phyloP scores from a whole-genome alignment of 53 echinoderm and acorn worm species.

The Apostichopus leukothele region DNA sequence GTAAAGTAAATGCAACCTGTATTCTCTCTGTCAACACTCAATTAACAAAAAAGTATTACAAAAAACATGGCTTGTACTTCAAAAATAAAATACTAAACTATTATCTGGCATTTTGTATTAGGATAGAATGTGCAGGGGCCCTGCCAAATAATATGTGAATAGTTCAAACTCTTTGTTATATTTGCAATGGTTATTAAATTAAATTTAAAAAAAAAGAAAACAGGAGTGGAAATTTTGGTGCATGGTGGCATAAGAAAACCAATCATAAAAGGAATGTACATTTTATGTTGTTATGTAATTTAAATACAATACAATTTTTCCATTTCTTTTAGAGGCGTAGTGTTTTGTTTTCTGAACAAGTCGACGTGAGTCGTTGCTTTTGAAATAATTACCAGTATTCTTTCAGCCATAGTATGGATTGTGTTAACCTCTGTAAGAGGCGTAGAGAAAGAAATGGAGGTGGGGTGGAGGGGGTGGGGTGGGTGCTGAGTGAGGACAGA shows the following conservation, averaged over 20 bases:
- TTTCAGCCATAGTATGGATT: not conserved
- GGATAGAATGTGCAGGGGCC: not conserved
- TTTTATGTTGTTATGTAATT: not conserved
- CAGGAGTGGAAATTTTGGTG: not conserved
- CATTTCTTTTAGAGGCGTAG: not conserved
- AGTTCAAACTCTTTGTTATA: not conserved
- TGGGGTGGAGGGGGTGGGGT: too few relatives aligned
- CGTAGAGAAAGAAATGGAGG: too few relatives aligned
- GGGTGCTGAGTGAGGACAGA: too few relatives aligned
- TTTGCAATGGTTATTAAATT: not conserved
- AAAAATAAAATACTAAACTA: not conserved
- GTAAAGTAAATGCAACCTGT: slow-evolving; percentile 14
- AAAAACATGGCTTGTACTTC: not conserved
- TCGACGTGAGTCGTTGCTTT: not conserved
- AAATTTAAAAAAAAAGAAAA: not conserved
- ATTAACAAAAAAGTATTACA: not conserved
- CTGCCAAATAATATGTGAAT: not conserved
- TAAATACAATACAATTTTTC: slow-evolving; percentile 4
- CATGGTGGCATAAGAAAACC: not conserved
- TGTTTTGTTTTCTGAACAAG: not conserved
- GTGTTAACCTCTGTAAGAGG: too few relatives aligned
- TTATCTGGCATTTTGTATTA: not conserved
- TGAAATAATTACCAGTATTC: slow-evolving; percentile 15
- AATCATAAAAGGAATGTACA: not conserved
- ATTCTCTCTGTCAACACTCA: slow-evolving; percentile 10